Evolutionary conservation across 2,113 vertebrate genomes (phyloP).

Genomic region (Phalacrocorax brasilianus): DNA sequence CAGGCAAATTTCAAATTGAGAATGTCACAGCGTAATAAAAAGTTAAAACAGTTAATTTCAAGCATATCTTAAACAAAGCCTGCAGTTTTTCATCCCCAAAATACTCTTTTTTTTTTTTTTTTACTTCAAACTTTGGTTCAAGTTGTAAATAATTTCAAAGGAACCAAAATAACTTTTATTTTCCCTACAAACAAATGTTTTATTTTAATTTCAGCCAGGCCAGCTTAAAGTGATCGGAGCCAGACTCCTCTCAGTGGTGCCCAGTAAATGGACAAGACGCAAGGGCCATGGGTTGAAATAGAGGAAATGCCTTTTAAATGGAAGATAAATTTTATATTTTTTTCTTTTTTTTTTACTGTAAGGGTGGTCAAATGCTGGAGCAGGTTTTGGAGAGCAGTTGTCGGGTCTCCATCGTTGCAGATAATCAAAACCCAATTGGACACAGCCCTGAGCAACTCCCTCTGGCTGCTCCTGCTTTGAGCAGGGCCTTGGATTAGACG

Average conservation of each 20-base stretch:
- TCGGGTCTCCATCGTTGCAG: background rate
- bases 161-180: constrained; percentile 48
- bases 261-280: background rate
- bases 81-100: constrained; percentile 24
- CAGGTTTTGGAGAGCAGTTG: background rate
- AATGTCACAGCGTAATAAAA: constrained; percentile 28
- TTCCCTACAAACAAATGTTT: background rate
- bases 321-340: background rate
- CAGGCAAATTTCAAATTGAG: constrained; percentile 16
- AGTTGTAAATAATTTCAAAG: constrained; percentile 55
- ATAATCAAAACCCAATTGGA: background rate
- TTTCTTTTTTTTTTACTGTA: background rate
- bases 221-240: background rate
- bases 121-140: background rate
- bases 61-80: constrained; percentile 12
- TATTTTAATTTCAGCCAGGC: background rate
- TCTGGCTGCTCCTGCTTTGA: background rate
- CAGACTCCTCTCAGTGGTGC: background rate
- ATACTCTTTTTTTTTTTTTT: background rate
- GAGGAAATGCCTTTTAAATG: background rate
- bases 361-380: background rate
- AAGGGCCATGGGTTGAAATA: background rate
- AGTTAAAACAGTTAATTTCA: background rate
- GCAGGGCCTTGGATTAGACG: background rate
- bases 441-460: background rate